Percentiles rank a stretch among this genome's conserved stretches.
Conservation (phyloP, 35 echinoderm and acorn worm species). For the Ophioderma brevispina region DNA sequence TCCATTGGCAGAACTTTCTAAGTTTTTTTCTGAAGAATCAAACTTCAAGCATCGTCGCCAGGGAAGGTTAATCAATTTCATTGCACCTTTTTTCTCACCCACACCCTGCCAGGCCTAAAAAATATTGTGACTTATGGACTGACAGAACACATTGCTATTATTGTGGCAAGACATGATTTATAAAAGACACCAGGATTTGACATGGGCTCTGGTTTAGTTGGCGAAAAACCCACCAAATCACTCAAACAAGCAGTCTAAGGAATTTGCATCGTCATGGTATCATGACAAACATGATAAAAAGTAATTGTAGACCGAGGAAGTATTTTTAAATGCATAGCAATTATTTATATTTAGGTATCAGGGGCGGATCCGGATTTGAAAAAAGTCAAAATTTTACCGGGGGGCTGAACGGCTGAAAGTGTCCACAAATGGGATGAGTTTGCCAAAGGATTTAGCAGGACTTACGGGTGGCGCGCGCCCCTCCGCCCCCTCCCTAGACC, state of each 20-base stretch:
- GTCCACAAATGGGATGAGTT: no score
- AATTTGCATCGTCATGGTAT: conserved; percentile 2
- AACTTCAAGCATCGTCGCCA: background rate
- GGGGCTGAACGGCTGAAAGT: no score
- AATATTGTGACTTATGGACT: conserved; percentile 56
- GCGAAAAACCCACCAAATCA: conserved; percentile 6
- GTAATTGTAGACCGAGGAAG: no score
- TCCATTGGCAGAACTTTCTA: conserved; percentile 55
- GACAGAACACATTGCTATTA: conserved; percentile 64
- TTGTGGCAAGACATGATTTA: conserved; percentile 57
- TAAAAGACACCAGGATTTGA: conserved; percentile 56
- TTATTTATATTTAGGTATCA: no score
- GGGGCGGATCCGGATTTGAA: no score
- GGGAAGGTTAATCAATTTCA: background rate
- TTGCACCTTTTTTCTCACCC: conserved; percentile 21
- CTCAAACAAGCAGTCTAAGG: background rate
- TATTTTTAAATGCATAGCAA: no score
- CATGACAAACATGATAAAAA: no score
- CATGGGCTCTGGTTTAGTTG: conserved; percentile 23
- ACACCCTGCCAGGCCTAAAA: background rate
- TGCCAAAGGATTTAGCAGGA: no score
- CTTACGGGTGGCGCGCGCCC: no score
- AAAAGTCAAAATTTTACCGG: no score
- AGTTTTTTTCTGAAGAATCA: conserved; percentile 18
- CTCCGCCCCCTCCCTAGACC: no score